A percentile compares a stretch with the other conserved stretches of the same genome.
Evolutionary conservation across 2,113 vertebrate genomes (phyloP).

Genomic region (Bostrychus sinensis): DNA sequence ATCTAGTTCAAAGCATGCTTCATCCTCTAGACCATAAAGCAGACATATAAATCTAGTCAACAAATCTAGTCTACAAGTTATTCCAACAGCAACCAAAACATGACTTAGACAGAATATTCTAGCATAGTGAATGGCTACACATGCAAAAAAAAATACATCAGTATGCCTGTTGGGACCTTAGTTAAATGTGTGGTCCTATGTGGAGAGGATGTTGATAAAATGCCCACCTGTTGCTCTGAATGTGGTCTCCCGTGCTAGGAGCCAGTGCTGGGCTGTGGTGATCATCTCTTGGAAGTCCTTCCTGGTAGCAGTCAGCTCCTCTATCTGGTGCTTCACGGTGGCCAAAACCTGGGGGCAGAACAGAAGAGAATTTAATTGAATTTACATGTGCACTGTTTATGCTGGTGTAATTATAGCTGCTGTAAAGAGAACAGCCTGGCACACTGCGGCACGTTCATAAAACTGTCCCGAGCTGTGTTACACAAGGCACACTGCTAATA

Average conservation of each 20-base stretch:
- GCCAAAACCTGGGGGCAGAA: slow-evolving; percentile 86
- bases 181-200: no score
- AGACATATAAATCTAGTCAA: slow-evolving; percentile 38
- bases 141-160: no score
- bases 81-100: slow-evolving; percentile 23
- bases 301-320: slow-evolving; percentile 83
- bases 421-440: slow-evolving; percentile 1
- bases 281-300: slow-evolving; percentile 89
- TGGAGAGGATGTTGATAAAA: not conserved
- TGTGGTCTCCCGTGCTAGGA: slow-evolving; percentile 86
- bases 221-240: slow-evolving; percentile 63
- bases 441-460: slow-evolving; percentile 5
- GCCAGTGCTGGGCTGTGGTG: slow-evolving; percentile 89
- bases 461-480: slow-evolving; percentile 21
- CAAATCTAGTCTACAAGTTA: slow-evolving; percentile 40
- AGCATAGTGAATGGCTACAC: no score
- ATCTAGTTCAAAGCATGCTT: slow-evolving; percentile 11
- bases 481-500: not conserved
- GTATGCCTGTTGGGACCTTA: no score
- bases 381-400: not conserved
- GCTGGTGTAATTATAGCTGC: not conserved
- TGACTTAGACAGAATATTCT: no score
- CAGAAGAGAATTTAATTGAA: not conserved
- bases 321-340: slow-evolving; percentile 94
- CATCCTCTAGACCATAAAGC: slow-evolving; percentile 26